Conservation (phyloP, 1,140 invertebrate genomes). For the Saccostrea glomerata region DNA sequence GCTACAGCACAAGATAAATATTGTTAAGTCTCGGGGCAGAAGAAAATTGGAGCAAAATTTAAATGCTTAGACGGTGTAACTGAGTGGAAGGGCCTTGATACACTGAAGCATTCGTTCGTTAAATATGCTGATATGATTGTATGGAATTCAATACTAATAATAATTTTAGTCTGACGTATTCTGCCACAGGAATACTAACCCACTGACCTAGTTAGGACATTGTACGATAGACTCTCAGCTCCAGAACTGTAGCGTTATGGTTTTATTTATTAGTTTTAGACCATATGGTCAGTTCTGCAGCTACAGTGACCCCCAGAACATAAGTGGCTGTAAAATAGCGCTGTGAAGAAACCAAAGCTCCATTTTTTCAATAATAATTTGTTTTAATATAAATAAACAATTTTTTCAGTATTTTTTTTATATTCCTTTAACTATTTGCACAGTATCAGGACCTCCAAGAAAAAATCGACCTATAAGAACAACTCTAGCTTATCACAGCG, state of each 20-base stretch:
- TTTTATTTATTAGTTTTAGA: too few species aligned
- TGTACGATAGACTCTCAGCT: background rate
- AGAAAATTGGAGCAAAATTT: background rate
- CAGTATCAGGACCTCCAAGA: too few species aligned
- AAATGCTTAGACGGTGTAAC: constrained; percentile 10
- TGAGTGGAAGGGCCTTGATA: background rate
- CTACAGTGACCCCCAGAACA: background rate
- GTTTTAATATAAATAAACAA: too few species aligned
- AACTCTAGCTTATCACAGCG: background rate
- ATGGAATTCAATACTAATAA: background rate
- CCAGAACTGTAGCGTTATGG: too few species aligned
- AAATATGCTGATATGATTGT: constrained; percentile 32
- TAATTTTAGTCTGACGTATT: background rate
- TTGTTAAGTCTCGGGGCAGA: too few species aligned
- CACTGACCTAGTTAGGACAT: background rate
- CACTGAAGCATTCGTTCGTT: background rate
- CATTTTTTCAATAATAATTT: too few species aligned
- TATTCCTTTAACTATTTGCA: too few species aligned
- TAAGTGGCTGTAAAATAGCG: background rate
- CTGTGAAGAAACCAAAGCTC: too few species aligned
- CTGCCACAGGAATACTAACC: background rate
- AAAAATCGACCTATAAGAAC: background rate
- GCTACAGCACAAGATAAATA: too few species aligned
- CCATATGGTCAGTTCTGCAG: too few species aligned
- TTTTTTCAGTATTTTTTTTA: too few species aligned